phyloP scores from a whole-genome alignment of 2,797 vertebrate genomes.

The Dermochelys coriacea region DNA sequence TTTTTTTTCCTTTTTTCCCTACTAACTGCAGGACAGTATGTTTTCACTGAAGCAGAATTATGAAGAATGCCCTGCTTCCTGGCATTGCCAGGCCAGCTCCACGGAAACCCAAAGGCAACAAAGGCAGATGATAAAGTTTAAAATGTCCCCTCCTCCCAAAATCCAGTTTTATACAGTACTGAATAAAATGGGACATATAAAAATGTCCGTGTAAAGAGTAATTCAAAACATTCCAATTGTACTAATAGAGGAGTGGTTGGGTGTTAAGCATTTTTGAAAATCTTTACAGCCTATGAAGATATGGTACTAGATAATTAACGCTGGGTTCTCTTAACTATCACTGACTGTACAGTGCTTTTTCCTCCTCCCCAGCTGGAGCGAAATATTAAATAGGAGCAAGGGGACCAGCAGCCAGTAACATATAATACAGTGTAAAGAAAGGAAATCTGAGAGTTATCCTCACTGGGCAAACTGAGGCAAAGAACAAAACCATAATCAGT shows the following conservation, averaged over 20 bases:
- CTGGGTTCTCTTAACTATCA: neutral
- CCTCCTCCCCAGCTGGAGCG: slow-evolving; percentile 20
- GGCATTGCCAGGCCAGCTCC: slow-evolving; percentile 63
- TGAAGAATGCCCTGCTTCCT: slow-evolving; percentile 68
- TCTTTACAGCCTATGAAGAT: slow-evolving; percentile 12
- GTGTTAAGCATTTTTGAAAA: neutral
- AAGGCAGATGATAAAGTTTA: slow-evolving; percentile 39
- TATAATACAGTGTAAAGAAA: slow-evolving; percentile 13
- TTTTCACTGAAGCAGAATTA: slow-evolving; percentile 82
- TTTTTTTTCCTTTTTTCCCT: slow-evolving; percentile 74
- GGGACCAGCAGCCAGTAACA: slow-evolving; percentile 15
- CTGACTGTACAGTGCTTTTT: neutral
- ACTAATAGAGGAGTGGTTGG: neutral
- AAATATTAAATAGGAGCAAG: neutral
- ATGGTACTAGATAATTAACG: slow-evolving; percentile 44
- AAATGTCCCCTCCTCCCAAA: neutral
- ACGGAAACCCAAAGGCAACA: slow-evolving; percentile 61
- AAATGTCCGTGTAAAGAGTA: slow-evolving; percentile 53
- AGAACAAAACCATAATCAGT: neutral
- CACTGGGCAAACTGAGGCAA: neutral
- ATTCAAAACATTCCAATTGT: slow-evolving; percentile 38
- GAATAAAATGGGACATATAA: slow-evolving; percentile 4
- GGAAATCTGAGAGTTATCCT: slow-evolving; percentile 33
- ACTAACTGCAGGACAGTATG: slow-evolving; percentile 82
- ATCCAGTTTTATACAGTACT: fast-evolving